Evolutionary conservation across 2,888 invertebrate species (phyloP).

Genomic region (Orgyia antiqua): DNA sequence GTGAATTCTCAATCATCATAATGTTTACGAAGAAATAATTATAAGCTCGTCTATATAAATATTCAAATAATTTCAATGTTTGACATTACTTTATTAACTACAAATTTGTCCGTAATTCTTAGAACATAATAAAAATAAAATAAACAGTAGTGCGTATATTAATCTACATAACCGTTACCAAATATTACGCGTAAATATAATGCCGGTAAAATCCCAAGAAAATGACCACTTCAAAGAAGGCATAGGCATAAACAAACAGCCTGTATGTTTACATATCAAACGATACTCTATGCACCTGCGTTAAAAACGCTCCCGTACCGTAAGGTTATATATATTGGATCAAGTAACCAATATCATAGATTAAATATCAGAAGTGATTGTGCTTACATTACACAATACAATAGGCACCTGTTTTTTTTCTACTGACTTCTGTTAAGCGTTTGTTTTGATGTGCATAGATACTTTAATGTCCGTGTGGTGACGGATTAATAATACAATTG

Average conservation of each 20-base stretch:
- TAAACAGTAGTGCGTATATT: constrained; percentile 5
- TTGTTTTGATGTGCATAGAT: no score
- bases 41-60: background rate
- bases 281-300: constrained; percentile 28
- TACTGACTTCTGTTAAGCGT: no score
- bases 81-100: no score
- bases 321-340: constrained; percentile 21
- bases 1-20: no score
- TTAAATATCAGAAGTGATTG: constrained; percentile 8
- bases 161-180: constrained; percentile 23
- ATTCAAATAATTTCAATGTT: no score
- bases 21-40: no score
- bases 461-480: no score
- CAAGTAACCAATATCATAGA: constrained; percentile 19
- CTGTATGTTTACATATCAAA: constrained; percentile 15
- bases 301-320: constrained; percentile 23
- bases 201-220: constrained; percentile 17
- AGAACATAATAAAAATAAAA: constrained; percentile 20
- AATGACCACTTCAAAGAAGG: constrained; percentile 12
- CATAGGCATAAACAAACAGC: constrained; percentile 17
- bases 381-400: background rate
- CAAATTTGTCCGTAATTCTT: constrained; percentile 8
- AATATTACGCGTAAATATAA: constrained; percentile 9
- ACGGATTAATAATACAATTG: no score
- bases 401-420: background rate